Percentiles rank a stretch among this genome's conserved stretches.
Evolutionary conservation across 1,140 invertebrate genomes (phyloP).

Genomic region (Sitobion miscanthi): DNA sequence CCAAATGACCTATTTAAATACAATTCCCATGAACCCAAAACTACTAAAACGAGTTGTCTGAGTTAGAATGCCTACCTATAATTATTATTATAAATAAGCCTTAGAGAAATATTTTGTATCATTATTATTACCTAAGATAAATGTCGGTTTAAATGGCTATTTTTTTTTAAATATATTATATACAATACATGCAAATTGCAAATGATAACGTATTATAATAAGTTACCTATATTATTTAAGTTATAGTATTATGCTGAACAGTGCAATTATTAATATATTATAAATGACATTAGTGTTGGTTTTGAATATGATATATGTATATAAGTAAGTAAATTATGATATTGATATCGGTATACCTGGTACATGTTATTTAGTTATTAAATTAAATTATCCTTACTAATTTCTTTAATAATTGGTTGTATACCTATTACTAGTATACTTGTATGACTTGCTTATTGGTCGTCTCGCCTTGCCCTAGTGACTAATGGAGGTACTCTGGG

Average conservation of each 20-base stretch:
- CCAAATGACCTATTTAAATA: slow-evolving; percentile 10
- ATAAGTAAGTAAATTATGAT: no score
- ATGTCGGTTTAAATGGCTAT: background rate
- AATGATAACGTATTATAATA: no score
- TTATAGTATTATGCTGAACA: background rate
- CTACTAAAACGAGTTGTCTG: background rate
- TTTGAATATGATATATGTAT: no score
- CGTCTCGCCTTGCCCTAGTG: background rate
- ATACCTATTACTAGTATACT: no score
- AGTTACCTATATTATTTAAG: background rate
- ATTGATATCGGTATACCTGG: no score
- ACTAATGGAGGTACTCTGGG: no score
- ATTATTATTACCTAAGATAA: background rate
- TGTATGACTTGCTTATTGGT: background rate
- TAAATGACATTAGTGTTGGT: background rate
- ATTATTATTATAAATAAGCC: background rate
- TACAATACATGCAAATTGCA: no score
- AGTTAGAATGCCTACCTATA: background rate
- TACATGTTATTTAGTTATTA: no score
- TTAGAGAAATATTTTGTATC: background rate
- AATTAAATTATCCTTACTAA: background rate
- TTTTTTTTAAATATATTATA: background rate
- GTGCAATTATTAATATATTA: background rate
- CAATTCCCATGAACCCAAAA: background rate
- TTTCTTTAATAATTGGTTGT: background rate